Evolutionary conservation across 2,797 vertebrate genomes (phyloP), one percentile per base, ranked within the genome.

Genomic region (Chelmon rostratus): DNA sequence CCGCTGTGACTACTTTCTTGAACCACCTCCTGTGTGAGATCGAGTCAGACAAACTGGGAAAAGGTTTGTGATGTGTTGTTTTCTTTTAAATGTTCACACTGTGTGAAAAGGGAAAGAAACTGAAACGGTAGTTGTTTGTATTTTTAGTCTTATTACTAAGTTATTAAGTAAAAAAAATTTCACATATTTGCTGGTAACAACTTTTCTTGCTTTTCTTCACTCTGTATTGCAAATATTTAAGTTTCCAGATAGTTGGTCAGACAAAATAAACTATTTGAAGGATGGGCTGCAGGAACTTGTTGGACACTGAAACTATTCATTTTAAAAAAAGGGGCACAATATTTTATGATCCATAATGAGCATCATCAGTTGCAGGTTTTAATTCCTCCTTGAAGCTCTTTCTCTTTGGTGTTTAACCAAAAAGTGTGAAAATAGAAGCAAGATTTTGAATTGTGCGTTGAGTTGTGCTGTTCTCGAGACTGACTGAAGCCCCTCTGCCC

Each of bases 21-120:
- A 96, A 97, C 70, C 92, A 82, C 65, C 92, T 98, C 28, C 94
- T 99, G 84, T 65, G 65, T 79, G 90, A 94, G 68, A 92, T 98
- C 46, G 93, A 96, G 56, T 87, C 83, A 52, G 95, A 93, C 76
- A 92, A 64, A 19, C 89, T 96, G 58, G 93, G 90, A 31, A 96
- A 94, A 97, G 98, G 98, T 99, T 78, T 91, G 96, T 90, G 1
- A 8, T 31, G 13, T 38, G 2, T 23, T 37, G 2, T 61, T 42
- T 19, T 56, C 0, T 28, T 18, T 44, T 63, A 5, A 5, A 47
- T 28, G 3, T 42, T 42, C 4, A 37, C 11, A 8, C 0, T 57
- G 25, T 37, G 10, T 35, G 6, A 50, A 44, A 53, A 23, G 23
- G 1, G 11, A n/a, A 3, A 40, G n/a, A 49, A 16, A 2, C 9